Evolutionary conservation across 2,797 vertebrate species (phyloP).

Genomic region (Catharus ustulatus): DNA sequence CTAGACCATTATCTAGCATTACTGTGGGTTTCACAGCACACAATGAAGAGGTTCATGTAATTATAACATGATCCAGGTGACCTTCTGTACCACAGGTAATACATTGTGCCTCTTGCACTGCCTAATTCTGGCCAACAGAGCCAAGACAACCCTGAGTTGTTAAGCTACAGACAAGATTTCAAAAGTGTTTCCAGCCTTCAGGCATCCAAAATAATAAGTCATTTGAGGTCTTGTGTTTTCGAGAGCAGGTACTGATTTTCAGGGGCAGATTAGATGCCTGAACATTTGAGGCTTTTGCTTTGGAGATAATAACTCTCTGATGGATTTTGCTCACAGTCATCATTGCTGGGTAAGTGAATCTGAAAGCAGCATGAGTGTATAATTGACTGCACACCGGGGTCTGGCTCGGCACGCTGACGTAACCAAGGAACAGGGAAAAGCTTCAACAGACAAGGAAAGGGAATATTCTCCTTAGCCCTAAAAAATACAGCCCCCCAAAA

Average conservation of each 20-base stretch:
- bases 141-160: neutral
- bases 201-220: slow-evolving; percentile 52
- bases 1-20: slow-evolving; percentile 34
- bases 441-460: slow-evolving; percentile 21
- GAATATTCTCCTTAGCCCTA: slow-evolving; percentile 15
- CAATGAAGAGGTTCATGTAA: slow-evolving; percentile 6
- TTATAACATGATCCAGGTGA: slow-evolving; percentile 42
- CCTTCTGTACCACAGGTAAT: slow-evolving; percentile 31
- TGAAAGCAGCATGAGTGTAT: slow-evolving; percentile 54
- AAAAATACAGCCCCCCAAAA: neutral
- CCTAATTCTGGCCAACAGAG: neutral
- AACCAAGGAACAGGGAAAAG: slow-evolving; percentile 25
- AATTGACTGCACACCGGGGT: slow-evolving; percentile 53
- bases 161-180: slow-evolving; percentile 38
- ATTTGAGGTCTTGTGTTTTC: slow-evolving; percentile 52
- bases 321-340: slow-evolving; percentile 61
- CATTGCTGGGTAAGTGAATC: slow-evolving; percentile 62
- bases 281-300: slow-evolving; percentile 56
- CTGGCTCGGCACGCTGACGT: neutral
- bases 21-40: neutral
- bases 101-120: neutral
- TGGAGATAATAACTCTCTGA: slow-evolving; percentile 63
- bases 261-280: slow-evolving; percentile 56
- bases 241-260: slow-evolving; percentile 49
- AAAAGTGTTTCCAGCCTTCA: slow-evolving; percentile 38